Conservation (phyloP, 2,888 invertebrate genomes). For the Dolichomitus sp. region DNA sequence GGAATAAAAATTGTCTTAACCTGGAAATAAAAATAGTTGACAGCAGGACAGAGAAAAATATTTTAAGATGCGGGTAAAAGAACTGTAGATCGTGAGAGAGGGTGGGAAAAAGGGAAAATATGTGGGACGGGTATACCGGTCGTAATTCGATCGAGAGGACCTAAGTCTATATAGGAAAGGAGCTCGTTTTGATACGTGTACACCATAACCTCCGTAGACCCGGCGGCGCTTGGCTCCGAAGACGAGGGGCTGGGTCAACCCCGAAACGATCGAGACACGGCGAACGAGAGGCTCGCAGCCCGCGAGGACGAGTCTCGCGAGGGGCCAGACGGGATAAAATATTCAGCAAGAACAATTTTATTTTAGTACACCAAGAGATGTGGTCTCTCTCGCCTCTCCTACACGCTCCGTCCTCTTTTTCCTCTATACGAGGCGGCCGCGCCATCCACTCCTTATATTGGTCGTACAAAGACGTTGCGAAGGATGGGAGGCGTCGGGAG, state of each 20-base stretch:
- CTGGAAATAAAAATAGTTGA: constrained; percentile 8
- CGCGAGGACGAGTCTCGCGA: constrained; percentile 48
- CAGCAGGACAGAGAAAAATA: constrained; percentile 45
- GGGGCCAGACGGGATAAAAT: constrained; percentile 71
- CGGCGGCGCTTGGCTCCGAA: constrained; percentile 43
- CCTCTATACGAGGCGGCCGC: constrained; percentile 15
- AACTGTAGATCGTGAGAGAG: not conserved
- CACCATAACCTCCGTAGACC: constrained; percentile 38
- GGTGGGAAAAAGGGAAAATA: constrained; percentile 17
- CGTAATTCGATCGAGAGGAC: constrained; percentile 65
- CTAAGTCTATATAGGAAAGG: constrained; percentile 42
- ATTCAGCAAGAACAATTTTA: constrained; percentile 75
- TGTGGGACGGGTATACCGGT: constrained; percentile 52
- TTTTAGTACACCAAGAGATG: constrained; percentile 72
- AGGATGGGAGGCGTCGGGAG: constrained; percentile 42
- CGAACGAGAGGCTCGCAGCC: constrained; percentile 47
- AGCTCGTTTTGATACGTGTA: constrained; percentile 60
- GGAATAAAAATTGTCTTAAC: constrained; percentile 38
- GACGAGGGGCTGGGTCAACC: constrained; percentile 50
- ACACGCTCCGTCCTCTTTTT: constrained; percentile 20
- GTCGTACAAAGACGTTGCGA: constrained; percentile 64
- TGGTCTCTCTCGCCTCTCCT: constrained; percentile 48
- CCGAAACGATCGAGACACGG: constrained; percentile 60
- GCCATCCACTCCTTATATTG: constrained; percentile 69
- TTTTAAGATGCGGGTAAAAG: constrained; percentile 27